Conservation (phyloP, 1,140 invertebrate species). For the Metopolophium dirhodum region DNA sequence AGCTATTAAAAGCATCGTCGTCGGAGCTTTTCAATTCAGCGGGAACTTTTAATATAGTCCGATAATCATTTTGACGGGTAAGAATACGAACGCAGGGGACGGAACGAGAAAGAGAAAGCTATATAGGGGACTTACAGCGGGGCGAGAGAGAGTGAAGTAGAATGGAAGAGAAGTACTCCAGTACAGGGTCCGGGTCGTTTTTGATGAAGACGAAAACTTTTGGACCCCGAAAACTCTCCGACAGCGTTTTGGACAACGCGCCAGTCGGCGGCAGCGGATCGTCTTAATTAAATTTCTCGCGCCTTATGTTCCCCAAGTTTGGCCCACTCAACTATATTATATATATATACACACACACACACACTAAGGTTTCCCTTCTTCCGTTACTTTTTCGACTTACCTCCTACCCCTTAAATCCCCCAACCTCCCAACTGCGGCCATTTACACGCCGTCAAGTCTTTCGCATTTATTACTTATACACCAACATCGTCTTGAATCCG, state of each 20-base stretch:
- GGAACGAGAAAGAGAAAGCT: background rate
- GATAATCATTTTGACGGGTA: constrained; percentile 51
- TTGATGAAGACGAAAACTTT: constrained; percentile 56
- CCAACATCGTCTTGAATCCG: background rate
- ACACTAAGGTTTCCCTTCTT: constrained; percentile 25
- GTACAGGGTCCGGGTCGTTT: background rate
- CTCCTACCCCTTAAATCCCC: background rate
- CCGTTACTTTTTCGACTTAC: constrained; percentile 27
- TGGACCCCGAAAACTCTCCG: constrained; percentile 49
- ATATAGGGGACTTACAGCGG: background rate
- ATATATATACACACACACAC: background rate
- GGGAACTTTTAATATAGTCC: constrained; percentile 55
- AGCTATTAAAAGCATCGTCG: constrained; percentile 30
- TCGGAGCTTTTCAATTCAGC: constrained; percentile 25
- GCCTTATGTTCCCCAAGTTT: constrained; percentile 53
- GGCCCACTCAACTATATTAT: background rate
- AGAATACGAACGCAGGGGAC: constrained; percentile 22
- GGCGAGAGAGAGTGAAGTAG: background rate
- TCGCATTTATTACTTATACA: constrained; percentile 12
- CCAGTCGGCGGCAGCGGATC: constrained; percentile 1
- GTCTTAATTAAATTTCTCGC: constrained; percentile 57
- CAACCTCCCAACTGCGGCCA: background rate
- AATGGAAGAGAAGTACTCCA: background rate
- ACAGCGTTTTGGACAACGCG: constrained; percentile 45
- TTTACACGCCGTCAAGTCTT: constrained; percentile 19